Base-by-base conservation (phyloP, 2,797 vertebrate genomes). In the Apodemus agrarius region DNA sequence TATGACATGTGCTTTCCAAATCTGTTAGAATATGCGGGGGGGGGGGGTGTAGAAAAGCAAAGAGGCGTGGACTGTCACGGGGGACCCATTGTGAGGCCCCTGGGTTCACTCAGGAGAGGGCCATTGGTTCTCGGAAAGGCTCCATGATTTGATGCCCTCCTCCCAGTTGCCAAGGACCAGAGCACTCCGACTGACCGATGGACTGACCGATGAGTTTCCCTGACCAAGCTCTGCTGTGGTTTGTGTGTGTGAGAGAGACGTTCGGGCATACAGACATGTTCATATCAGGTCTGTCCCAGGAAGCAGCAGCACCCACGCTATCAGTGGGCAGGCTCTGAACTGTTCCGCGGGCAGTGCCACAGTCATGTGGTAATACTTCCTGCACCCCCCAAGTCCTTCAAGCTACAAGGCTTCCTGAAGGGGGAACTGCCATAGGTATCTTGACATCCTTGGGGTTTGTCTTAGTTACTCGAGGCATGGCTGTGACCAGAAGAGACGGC, bases 11-110 rank as follows among this genome's bases (percentile, higher is more conserved):
- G 40, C 67, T 75, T 86, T 69, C 83, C 34, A 74, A 63, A 34
- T 69, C 6, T 69, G 21, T 75, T 61, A 5, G n/a, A 57, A 10
- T 7, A 1, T 86, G 17, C 2, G 3, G 3, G 65, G 31, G 3
- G 3, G 65, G 31, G 1, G 26, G 1, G 4, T 21, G 0, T 2
- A 34, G 69, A 40, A 0, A 24, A 59, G 80, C 0, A 12, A 81
- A 79, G 57, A 89, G n/a, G 88, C 31, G 11, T 0, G 34, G 96
- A 69, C 83, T 29, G 17, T 19, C 92, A 82, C 61, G 21, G 26
- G 65, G 72, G n/a, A 0, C 24, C 13, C 46, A 37, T 63, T 0
- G 0, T 49, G 91, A 14, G 90, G 90, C 81, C 67, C 22, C 34
- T 13, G 0, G 0, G 13, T 61, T 83, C 54, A 3, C 65, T 86